Percentiles rank a stretch among this genome's conserved stretches.
These are phyloP conservation scores for Drosophila punjabiensis DNA, from an alignment of 1,140 invertebrate genomes.

Conservation along the genomic window DNA sequence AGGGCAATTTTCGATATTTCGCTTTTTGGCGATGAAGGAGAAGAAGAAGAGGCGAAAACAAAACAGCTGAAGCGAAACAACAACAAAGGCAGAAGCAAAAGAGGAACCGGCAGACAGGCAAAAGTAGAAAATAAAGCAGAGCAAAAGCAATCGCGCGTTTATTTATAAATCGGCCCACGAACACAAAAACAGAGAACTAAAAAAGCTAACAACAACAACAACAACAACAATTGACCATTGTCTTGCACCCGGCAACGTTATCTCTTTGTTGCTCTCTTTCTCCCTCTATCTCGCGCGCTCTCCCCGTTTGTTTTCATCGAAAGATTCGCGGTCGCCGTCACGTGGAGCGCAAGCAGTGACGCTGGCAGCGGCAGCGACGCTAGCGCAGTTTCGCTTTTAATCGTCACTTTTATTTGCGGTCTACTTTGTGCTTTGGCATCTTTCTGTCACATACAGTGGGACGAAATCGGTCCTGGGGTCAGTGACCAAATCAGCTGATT, in stretches of 20 bases:
- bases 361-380: conserved; percentile 4
- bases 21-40: conserved; percentile 6
- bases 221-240: conserved; percentile 29
- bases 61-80: conserved; percentile 28
- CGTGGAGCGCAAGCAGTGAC: conserved; percentile 52
- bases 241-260: conserved; percentile 19
- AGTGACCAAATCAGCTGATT: neutral
- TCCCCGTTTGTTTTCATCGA: conserved; percentile 60
- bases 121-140: conserved; percentile 1
- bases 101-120: conserved; percentile 1
- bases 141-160: conserved; percentile 27
- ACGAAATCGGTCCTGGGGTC: neutral
- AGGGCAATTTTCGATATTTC: conserved; percentile 22
- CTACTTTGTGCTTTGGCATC: conserved; percentile 41
- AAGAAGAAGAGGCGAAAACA: conserved; percentile 2
- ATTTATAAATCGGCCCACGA: conserved; percentile 36
- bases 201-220: conserved; percentile 11
- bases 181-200: conserved; percentile 47
- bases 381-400: conserved; percentile 68
- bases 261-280: conserved; percentile 6
- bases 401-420: conserved; percentile 76
- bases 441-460: conserved; percentile 48
- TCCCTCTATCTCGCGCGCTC: conserved; percentile 4
- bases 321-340: conserved; percentile 62
- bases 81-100: neutral